These are phyloP conservation scores for Mycetomoellerius zeteki DNA, from an alignment of 1,140 invertebrate species.

Conservation along the genomic window DNA sequence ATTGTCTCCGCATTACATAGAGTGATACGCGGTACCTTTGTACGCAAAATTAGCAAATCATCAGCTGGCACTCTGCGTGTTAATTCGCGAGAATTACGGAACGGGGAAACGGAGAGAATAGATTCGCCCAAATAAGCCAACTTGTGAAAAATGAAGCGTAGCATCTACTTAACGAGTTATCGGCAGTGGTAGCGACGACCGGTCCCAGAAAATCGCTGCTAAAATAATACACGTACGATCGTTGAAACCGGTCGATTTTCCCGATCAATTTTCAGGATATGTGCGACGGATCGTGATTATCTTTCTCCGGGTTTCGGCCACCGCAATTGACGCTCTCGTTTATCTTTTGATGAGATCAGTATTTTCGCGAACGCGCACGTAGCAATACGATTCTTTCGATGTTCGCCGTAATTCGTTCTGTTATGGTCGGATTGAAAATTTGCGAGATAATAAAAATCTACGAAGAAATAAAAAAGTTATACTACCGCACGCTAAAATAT, in stretches of 20 bases:
- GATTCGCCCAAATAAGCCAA: constrained; percentile 11
- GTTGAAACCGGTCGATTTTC: constrained; percentile 26
- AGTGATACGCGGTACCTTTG: not conserved
- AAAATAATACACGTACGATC: not conserved
- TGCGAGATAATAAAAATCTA: constrained; percentile 19
- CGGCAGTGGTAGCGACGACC: constrained; percentile 51
- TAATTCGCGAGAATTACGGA: constrained; percentile 16
- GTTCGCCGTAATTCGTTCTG: constrained; percentile 12
- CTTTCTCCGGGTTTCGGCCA: not conserved
- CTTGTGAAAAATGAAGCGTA: constrained; percentile 34
- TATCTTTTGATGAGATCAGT: not conserved
- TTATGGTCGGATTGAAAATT: not conserved
- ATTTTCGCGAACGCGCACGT: not conserved
- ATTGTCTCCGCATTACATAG: constrained; percentile 1
- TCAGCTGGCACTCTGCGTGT: constrained; percentile 32
- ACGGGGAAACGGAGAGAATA: constrained; percentile 37
- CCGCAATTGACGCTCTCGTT: constrained; percentile 15
- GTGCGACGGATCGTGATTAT: constrained; percentile 19
- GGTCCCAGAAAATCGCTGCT: constrained; percentile 7
- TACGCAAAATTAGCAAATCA: constrained; percentile 8
- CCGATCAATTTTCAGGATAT: constrained; percentile 22
- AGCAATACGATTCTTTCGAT: constrained; percentile 2
- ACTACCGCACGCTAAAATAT: not conserved
- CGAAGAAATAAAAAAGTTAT: not conserved
- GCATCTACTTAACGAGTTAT: constrained; percentile 27